These are phyloP conservation scores for Periphyllus acericola DNA, from an alignment of 2,888 invertebrate species.

Conservation along the genomic window DNA sequence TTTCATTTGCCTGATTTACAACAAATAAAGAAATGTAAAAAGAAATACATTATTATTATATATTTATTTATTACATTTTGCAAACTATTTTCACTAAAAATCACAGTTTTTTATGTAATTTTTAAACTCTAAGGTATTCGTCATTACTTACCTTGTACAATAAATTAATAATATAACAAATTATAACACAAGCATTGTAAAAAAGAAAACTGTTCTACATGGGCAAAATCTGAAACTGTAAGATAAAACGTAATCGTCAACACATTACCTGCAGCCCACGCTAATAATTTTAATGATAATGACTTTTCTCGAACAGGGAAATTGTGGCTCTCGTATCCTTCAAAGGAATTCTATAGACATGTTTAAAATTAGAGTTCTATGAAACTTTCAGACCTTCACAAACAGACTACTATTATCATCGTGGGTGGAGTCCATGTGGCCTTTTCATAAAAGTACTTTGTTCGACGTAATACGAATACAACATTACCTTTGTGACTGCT, in stretches of 20 bases:
- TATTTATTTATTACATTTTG: too few species aligned
- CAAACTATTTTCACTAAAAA: too few species aligned
- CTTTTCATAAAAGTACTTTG: neutral
- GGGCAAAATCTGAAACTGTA: neutral
- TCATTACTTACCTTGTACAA: too few species aligned
- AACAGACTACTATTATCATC: neutral
- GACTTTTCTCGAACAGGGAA: neutral
- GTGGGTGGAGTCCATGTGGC: neutral
- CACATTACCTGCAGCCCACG: neutral
- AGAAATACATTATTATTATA: too few species aligned
- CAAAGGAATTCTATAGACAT: neutral
- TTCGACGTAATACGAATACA: neutral
- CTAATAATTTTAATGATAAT: neutral
- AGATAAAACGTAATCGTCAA: neutral
- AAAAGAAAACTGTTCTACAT: neutral
- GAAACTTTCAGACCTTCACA: neutral
- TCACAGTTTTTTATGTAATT: too few species aligned
- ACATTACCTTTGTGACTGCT: neutral
- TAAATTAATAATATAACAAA: too few species aligned
- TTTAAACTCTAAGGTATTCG: too few species aligned
- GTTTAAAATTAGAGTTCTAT: neutral
- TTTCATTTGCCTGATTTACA: too few species aligned
- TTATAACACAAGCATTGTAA: too few species aligned
- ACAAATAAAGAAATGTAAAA: too few species aligned
- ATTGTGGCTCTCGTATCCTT: neutral